These are phyloP conservation scores for Mythimna impura DNA, from an alignment of 2,888 invertebrate species.

Conservation along the genomic window DNA sequence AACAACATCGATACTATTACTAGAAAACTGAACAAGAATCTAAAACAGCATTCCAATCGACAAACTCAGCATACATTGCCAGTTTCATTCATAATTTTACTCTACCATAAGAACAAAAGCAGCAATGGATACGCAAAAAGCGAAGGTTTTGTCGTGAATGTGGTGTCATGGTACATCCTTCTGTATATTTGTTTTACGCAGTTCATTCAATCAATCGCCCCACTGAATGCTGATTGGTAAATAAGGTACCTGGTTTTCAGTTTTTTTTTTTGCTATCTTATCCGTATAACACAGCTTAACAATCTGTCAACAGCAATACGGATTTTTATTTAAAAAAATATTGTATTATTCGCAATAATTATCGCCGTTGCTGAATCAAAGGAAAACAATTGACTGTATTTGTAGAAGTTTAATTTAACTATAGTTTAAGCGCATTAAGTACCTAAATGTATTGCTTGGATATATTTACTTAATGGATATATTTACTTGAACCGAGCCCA, in stretches of 20 bases:
- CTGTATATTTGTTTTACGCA: conserved; percentile 74
- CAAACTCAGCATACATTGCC: background rate
- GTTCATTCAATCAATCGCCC: conserved; percentile 82
- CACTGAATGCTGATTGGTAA: conserved; percentile 83
- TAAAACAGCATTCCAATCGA: background rate
- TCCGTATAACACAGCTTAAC: conserved; percentile 73
- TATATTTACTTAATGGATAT: no score
- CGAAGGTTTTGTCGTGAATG: background rate
- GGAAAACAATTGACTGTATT: conserved; percentile 42
- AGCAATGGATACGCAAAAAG: background rate
- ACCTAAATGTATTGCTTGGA: no score
- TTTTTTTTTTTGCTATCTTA: conserved; percentile 68
- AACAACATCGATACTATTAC: conserved; percentile 65
- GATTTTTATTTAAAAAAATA: conserved; percentile 47
- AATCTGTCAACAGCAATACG: conserved; percentile 77
- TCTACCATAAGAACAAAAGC: background rate
- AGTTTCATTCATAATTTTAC: background rate
- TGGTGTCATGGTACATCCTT: conserved; percentile 38
- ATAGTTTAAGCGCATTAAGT: no score
- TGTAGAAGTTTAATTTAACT: conserved; percentile 28
- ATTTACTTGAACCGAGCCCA: no score
- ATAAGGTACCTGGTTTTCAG: conserved; percentile 72
- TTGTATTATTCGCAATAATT: conserved; percentile 51
- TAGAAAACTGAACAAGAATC: conserved; percentile 1
- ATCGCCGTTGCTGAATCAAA: conserved; percentile 17